These are phyloP conservation scores for Lasioglossum oenotherae DNA, from an alignment of 2,888 invertebrate genomes.

Conservation along the genomic window DNA sequence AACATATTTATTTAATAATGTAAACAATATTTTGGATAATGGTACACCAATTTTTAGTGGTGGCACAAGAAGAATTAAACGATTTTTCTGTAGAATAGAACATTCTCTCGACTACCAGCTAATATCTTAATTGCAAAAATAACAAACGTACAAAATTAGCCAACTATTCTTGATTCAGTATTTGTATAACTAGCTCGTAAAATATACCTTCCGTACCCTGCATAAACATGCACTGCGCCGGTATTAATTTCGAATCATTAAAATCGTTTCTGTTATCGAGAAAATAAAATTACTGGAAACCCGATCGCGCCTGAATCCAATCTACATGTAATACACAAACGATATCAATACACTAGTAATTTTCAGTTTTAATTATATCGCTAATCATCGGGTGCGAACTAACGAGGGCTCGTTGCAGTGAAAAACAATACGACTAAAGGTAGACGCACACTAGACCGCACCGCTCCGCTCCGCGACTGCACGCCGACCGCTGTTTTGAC, in stretches of 20 bases:
- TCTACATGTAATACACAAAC: background rate
- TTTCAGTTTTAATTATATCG: background rate
- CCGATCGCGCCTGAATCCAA: background rate
- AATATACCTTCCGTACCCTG: background rate
- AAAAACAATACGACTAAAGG: background rate
- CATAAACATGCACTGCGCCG: background rate
- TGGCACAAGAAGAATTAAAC: background rate
- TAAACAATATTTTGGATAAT: too few species aligned
- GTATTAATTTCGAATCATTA: conserved; percentile 6
- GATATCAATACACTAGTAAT: background rate
- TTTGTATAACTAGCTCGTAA: background rate
- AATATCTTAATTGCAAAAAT: background rate
- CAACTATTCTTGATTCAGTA: background rate
- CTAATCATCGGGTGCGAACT: background rate
- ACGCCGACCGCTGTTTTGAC: too few species aligned
- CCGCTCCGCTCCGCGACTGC: too few species aligned
- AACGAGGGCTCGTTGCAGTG: background rate
- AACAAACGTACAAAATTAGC: background rate
- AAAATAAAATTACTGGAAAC: background rate
- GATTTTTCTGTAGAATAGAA: background rate
- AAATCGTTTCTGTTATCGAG: background rate
- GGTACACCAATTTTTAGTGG: too few species aligned
- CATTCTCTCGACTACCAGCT: background rate
- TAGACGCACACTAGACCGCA: too few species aligned
- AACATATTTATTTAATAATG: too few species aligned